phyloP scores from a whole-genome alignment of 37 sponge, comb jelly and placozoan species.

The Crambe crambe region DNA sequence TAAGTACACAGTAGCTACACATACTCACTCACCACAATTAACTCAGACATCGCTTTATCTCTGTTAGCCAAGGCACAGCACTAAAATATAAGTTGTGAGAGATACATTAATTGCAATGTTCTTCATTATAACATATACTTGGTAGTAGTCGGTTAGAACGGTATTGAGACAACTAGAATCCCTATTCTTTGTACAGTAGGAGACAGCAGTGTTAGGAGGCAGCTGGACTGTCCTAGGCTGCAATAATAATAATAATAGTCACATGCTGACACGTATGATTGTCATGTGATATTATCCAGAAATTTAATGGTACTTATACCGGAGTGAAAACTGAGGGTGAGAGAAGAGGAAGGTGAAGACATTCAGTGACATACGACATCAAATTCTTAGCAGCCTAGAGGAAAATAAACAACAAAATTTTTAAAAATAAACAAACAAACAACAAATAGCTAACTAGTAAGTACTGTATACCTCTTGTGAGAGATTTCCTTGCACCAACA shows the following conservation, averaged over 20 bases:
- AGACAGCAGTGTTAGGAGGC: slow-evolving; percentile 36
- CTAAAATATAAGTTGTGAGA: no score
- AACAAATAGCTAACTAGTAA: background rate
- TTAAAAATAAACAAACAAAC: background rate
- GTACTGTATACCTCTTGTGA: slow-evolving; percentile 32
- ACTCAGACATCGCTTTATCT: background rate
- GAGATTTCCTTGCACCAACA: slow-evolving; percentile 67
- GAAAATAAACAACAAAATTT: background rate
- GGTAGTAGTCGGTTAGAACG: slow-evolving; percentile 65
- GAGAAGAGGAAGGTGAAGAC: background rate
- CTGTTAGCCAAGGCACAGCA: background rate
- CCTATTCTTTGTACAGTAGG: background rate
- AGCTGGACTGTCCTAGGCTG: slow-evolving; percentile 30
- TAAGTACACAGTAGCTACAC: background rate
- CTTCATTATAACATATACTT: no score
- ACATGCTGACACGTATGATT: background rate
- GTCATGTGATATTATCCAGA: no score
- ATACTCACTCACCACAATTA: background rate
- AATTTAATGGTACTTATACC: background rate
- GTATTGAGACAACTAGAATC: slow-evolving; percentile 45
- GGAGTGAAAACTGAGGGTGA: slow-evolving; percentile 14
- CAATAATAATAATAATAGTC: background rate
- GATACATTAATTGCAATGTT: no score
- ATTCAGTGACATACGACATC: slow-evolving; percentile 21
- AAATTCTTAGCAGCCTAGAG: slow-evolving; percentile 28